phyloP scores from a whole-genome alignment of 2,113 vertebrate species.

The Hymenochirus boettgeri region DNA sequence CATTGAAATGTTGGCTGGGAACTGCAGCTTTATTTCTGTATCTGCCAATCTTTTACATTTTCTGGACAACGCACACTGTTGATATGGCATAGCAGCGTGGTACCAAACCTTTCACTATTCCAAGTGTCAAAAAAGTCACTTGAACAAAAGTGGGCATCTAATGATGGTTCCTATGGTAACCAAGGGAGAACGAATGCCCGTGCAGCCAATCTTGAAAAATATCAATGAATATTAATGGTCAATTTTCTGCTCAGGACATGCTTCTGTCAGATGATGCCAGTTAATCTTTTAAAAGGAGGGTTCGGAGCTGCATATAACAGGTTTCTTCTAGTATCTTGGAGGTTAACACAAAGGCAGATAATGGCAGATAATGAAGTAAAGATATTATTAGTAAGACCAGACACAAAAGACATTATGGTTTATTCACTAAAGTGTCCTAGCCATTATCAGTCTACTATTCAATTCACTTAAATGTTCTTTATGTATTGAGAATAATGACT shows the following conservation, averaged over 20 bases:
- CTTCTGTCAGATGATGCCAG: neutral
- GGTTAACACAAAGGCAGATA: conserved; percentile 13
- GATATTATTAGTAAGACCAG: conserved; percentile 24
- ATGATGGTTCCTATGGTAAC: conserved; percentile 16
- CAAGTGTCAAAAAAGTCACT: conserved; percentile 12
- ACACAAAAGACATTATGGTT: conserved; percentile 32
- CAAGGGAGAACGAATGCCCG: neutral
- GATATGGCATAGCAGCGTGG: neutral
- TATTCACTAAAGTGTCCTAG: conserved; percentile 36
- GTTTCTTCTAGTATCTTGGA: neutral
- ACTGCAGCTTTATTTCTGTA: neutral
- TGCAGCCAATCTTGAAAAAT: conserved; percentile 5
- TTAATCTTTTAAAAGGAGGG: neutral
- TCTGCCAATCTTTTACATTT: conserved; percentile 19
- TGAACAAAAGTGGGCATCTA: conserved; percentile 4
- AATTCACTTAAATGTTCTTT: conserved; percentile 37
- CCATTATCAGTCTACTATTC: conserved; percentile 28
- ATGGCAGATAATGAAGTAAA: conserved; percentile 40
- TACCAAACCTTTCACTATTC: no score
- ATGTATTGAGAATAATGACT: conserved; percentile 41
- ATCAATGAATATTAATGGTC: conserved; percentile 12
- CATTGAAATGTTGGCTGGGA: no score
- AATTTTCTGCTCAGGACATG: neutral
- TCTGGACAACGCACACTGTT: neutral
- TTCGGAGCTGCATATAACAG: neutral